Evolutionary conservation across 2,797 vertebrate species (phyloP).

Genomic region (Vultur gryphus): DNA sequence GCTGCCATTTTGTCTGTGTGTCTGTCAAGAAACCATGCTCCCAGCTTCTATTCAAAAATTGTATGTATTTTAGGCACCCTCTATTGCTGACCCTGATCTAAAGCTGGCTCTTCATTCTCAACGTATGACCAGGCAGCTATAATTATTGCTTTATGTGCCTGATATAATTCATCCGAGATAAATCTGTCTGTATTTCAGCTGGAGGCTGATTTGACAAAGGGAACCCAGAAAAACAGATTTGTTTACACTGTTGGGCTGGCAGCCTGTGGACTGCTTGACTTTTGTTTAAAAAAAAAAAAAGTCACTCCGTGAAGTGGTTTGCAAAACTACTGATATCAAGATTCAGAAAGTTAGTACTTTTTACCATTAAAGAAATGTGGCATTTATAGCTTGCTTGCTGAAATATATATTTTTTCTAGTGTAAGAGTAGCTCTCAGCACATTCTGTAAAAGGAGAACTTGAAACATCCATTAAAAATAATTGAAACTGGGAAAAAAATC

Average conservation of each 20-base stretch:
- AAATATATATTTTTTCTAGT: not conserved
- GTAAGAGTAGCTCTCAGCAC: not conserved
- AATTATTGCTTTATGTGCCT: not conserved
- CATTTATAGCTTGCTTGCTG: not conserved
- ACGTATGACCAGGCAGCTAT: not conserved
- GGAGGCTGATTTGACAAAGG: slow-evolving; percentile 7
- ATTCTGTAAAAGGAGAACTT: not conserved
- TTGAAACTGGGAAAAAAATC: not conserved
- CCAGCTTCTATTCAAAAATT: not conserved
- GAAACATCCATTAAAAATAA: slow-evolving; percentile 11
- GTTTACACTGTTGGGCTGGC: not conserved
- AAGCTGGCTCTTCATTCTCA: not conserved
- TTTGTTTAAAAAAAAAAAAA: not conserved
- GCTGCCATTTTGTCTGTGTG: accelerated
- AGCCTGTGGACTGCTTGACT: not conserved
- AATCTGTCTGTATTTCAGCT: not conserved
- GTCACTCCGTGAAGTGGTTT: not conserved
- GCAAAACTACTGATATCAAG: not conserved
- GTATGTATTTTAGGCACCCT: not conserved
- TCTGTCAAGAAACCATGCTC: not conserved
- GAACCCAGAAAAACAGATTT: not conserved
- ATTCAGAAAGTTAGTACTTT: not conserved
- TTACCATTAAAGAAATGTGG: not conserved
- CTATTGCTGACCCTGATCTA: not conserved
- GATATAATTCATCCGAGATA: not conserved